These are phyloP conservation scores for Bicyclus anynana DNA, from an alignment of 1,140 invertebrate genomes.

Conservation along the genomic window DNA sequence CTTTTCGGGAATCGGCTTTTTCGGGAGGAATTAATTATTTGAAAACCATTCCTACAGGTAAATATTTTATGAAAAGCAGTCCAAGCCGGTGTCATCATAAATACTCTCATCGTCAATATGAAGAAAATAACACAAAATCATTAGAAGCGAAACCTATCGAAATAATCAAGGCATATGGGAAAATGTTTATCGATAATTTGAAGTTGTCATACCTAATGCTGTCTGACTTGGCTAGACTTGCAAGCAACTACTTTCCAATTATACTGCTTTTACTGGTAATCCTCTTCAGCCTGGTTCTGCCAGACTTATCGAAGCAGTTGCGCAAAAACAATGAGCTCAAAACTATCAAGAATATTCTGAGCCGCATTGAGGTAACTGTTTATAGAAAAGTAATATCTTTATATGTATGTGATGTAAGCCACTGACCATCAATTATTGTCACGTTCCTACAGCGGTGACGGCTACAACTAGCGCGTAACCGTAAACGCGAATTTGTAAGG, in stretches of 20 bases:
- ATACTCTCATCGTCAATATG: too few species aligned
- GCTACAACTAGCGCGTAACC: too few species aligned
- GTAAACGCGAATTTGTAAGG: too few species aligned
- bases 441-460: too few species aligned
- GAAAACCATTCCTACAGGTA: neutral
- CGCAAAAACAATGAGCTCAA: constrained; percentile 39
- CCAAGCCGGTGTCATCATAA: neutral
- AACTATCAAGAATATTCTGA: constrained; percentile 42
- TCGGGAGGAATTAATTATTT: neutral
- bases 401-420: too few species aligned
- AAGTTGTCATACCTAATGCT: constrained; percentile 15
- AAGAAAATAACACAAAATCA: neutral
- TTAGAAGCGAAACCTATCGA: neutral
- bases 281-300: constrained; percentile 37
- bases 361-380: constrained; percentile 41
- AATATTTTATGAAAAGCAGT: too few species aligned
- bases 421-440: too few species aligned
- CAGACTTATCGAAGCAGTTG: constrained; percentile 36
- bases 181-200: constrained; percentile 13
- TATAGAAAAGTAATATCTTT: too few species aligned
- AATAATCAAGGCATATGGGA: neutral
- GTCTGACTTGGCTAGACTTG: too few species aligned
- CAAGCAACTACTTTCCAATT: constrained; percentile 24
- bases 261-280: constrained; percentile 30
- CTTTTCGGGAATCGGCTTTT: too few species aligned